Percentiles rank a stretch among this genome's conserved stretches.
Evolutionary conservation across 1,140 invertebrate genomes (phyloP).

Genomic region (Pachypeltis micranthus): DNA sequence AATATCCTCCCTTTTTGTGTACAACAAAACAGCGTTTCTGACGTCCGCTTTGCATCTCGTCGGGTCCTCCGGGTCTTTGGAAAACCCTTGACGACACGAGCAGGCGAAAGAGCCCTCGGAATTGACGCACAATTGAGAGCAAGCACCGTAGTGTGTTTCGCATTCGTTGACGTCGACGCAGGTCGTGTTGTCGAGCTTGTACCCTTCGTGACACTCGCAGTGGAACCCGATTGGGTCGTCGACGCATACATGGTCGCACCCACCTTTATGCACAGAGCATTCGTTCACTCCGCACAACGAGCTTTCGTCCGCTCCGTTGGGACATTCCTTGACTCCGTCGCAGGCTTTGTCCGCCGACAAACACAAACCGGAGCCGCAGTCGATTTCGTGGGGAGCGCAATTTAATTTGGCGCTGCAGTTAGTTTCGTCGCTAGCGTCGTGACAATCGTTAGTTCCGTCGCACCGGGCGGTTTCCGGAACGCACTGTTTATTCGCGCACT

Average conservation of each 20-base stretch:
- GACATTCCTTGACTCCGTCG: constrained; percentile 52
- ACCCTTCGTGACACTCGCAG: constrained; percentile 66
- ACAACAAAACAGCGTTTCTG: constrained; percentile 71
- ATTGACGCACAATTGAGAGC: constrained; percentile 84
- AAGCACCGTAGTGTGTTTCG: constrained; percentile 57
- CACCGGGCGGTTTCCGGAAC: constrained; percentile 70
- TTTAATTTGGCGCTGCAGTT: constrained; percentile 36
- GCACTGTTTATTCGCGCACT: constrained; percentile 64
- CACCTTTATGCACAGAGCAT: constrained; percentile 67
- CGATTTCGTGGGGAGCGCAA: constrained; percentile 54
- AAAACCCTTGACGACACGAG: constrained; percentile 73
- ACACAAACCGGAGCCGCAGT: constrained; percentile 46
- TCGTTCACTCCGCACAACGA: constrained; percentile 62
- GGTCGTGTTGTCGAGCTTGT: constrained; percentile 57
- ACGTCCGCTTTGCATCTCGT: constrained; percentile 45
- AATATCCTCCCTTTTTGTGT: constrained; percentile 74
- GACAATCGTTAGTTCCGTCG: constrained; percentile 66
- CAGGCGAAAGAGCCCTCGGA: constrained; percentile 83
- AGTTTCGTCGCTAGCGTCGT: constrained; percentile 50
- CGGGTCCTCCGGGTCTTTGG: constrained; percentile 62
- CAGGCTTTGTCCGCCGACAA: constrained; percentile 47
- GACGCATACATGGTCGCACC: constrained; percentile 71
- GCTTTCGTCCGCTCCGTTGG: constrained; percentile 52
- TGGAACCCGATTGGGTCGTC: constrained; percentile 63
- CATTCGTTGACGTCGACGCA: constrained; percentile 93